phyloP scores from a whole-genome alignment of 2,113 vertebrate genomes.

The Tachysurus vachellii region DNA sequence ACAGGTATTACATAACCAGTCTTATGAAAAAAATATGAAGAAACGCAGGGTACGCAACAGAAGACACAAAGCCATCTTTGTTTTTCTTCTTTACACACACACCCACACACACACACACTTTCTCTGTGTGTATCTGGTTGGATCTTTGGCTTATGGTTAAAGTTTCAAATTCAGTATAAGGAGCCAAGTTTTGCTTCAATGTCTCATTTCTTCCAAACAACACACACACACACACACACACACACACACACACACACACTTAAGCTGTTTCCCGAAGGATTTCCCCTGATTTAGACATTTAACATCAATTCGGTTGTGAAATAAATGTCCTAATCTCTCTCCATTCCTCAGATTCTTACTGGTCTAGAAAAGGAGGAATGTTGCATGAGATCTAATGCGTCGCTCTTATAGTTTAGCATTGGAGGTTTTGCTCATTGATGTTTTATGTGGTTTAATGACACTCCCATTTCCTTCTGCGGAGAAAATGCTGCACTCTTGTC shows the following conservation, averaged over 20 bases:
- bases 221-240: conserved; percentile 7
- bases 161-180: conserved; percentile 28
- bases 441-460: background rate
- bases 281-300: background rate
- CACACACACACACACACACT: conserved; percentile 22
- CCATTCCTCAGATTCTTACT: conserved; percentile 1
- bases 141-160: conserved; percentile 20
- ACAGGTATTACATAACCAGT: conserved; percentile 44
- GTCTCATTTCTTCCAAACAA: conserved; percentile 2
- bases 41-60: conserved; percentile 23
- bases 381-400: background rate
- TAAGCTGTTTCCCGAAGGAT: background rate
- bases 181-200: conserved; percentile 35
- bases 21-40: conserved; percentile 46
- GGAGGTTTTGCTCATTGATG: background rate
- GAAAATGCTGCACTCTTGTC: background rate
- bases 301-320: background rate
- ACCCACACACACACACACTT: conserved; percentile 46
- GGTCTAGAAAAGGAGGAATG: background rate
- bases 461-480: background rate
- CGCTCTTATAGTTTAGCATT: background rate
- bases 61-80: conserved; percentile 35
- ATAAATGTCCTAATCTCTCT: background rate
- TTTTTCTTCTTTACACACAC: conserved; percentile 31
- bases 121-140: conserved; percentile 40